Evolutionary conservation across 1,140 invertebrate genomes (phyloP).

Genomic region (Pinna nobilis): DNA sequence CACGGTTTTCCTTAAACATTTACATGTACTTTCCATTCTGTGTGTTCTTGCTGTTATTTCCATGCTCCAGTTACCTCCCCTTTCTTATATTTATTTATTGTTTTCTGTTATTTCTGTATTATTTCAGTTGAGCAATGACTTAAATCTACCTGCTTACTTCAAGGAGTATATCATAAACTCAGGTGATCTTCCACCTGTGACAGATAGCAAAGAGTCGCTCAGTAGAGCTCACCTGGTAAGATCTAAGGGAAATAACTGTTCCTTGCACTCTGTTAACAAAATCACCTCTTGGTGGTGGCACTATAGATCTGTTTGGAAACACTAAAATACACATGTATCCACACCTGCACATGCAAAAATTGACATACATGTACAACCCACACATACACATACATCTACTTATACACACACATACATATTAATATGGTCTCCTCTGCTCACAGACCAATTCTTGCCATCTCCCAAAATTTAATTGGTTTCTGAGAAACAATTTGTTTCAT

Average conservation of each 20-base stretch:
- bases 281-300: conserved; percentile 20
- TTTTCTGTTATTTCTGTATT: not conserved
- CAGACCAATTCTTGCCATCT: too few relatives aligned
- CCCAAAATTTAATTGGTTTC: too few relatives aligned
- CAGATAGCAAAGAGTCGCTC: not conserved
- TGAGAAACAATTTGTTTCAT: too few relatives aligned
- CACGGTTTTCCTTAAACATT: too few relatives aligned
- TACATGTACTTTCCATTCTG: too few relatives aligned
- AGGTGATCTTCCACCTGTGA: not conserved
- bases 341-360: not conserved
- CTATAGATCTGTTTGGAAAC: not conserved
- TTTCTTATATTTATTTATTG: not conserved
- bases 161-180: conserved; percentile 35
- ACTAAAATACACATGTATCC: not conserved
- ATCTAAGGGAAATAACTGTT: not conserved
- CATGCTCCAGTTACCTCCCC: not conserved
- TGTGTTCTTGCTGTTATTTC: too few relatives aligned
- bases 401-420: too few relatives aligned
- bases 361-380: too few relatives aligned
- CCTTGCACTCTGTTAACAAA: conserved; percentile 7
- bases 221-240: conserved; percentile 4
- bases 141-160: conserved; percentile 37
- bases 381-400: too few relatives aligned
- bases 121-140: conserved; percentile 1
- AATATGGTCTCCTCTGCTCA: too few relatives aligned